These are phyloP conservation scores for Eugnorisma glareosa DNA, from an alignment of 2,888 invertebrate genomes.

Conservation along the genomic window DNA sequence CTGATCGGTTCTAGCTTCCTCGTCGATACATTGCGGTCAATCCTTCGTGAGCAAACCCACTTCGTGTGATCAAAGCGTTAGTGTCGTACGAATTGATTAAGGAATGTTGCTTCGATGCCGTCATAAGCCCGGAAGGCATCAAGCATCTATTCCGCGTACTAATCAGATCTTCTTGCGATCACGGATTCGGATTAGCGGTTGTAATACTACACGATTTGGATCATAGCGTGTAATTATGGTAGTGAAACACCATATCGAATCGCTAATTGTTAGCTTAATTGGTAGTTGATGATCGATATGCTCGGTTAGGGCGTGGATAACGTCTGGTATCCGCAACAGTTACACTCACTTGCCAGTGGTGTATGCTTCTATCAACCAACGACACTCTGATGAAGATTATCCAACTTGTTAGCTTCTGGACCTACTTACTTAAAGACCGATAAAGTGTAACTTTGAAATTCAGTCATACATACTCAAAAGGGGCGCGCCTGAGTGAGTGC, in stretches of 20 bases:
- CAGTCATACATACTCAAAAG: neutral
- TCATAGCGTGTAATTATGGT: slow-evolving; percentile 33
- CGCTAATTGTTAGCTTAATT: slow-evolving; percentile 27
- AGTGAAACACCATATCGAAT: slow-evolving; percentile 23
- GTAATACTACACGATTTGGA: slow-evolving; percentile 11
- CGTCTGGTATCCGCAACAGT: neutral
- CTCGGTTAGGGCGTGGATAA: neutral
- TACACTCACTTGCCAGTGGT: neutral
- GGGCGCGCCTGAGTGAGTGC: too few relatives aligned
- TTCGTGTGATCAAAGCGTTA: neutral
- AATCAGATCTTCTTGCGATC: slow-evolving; percentile 38
- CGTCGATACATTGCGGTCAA: neutral
- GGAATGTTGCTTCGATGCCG: neutral
- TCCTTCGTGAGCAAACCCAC: neutral
- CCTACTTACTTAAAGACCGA: neutral
- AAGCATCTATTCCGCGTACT: slow-evolving; percentile 22
- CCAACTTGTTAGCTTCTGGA: neutral
- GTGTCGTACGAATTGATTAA: neutral
- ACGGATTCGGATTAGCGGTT: slow-evolving; percentile 22
- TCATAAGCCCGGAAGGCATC: slow-evolving; percentile 27
- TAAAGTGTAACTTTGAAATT: neutral
- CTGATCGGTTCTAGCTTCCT: neutral
- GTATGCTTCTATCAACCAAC: too few relatives aligned
- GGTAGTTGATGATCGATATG: slow-evolving; percentile 13
- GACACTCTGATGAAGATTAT: neutral